Percentiles rank a stretch among this genome's conserved stretches.
Conservation (phyloP, 2,888 invertebrate genomes). For the Argyresthia goedartella region DNA sequence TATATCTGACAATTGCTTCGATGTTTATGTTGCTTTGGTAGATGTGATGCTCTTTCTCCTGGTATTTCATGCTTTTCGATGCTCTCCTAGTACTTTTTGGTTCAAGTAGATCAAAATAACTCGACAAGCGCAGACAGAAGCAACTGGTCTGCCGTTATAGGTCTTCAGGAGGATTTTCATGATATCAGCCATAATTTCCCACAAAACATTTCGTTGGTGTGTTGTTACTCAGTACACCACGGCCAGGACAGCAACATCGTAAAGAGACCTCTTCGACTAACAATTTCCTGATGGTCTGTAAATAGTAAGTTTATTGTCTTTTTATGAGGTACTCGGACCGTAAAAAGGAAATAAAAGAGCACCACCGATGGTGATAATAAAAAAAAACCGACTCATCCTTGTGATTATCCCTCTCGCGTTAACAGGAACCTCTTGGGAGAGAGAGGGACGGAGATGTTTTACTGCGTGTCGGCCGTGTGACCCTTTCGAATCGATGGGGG, state of each 20-base stretch:
- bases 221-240: constrained; percentile 37
- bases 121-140: too few relatives aligned
- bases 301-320: constrained; percentile 73
- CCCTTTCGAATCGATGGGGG: constrained; percentile 68
- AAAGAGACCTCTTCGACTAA: constrained; percentile 71
- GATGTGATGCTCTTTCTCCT: constrained; percentile 7
- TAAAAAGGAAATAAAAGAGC: constrained; percentile 73
- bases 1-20: neutral
- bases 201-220: constrained; percentile 62
- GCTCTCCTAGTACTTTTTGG: too few relatives aligned
- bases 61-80: neutral
- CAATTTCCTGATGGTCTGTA: constrained; percentile 73
- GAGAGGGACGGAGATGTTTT: constrained; percentile 45
- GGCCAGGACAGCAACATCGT: constrained; percentile 63
- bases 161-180: too few relatives aligned
- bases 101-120: too few relatives aligned
- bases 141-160: too few relatives aligned
- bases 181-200: constrained; percentile 37
- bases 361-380: constrained; percentile 72
- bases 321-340: constrained; percentile 73
- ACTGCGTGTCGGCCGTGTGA: constrained; percentile 60
- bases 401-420: constrained; percentile 63
- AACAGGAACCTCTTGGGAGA: constrained; percentile 33
- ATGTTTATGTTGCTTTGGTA: neutral
- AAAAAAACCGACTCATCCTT: constrained; percentile 71